Evolutionary conservation across 2,797 vertebrate species (phyloP), one percentile per base, ranked within the genome.

Genomic region (Momotus momota): DNA sequence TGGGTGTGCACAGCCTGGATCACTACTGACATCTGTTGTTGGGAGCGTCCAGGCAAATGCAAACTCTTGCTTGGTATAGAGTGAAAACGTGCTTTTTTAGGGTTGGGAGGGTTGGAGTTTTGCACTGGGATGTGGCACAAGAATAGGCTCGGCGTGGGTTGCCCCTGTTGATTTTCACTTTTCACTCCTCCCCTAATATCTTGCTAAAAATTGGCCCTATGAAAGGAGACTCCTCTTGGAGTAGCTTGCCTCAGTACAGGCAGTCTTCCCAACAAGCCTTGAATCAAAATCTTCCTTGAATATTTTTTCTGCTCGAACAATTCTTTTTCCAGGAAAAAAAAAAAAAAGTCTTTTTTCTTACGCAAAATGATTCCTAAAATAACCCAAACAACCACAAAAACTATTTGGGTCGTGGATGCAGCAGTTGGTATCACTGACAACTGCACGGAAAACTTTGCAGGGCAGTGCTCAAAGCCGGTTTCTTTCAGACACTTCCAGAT

Each of bases 11-110:
- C 84, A 26, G 72, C 79, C 85, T 45, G 89, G 66, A 52, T 83
- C 79, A 0, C 93, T 96, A 9, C 90, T 94, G 95, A 77, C 90
- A 61, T 51, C 91, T 94, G 3, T 73, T 81, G 87, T 94, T 90
- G 31, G 88, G 51, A 81, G 58, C 0, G 3, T 1, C 2, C 0
- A 15, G 86, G 71, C 74, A 49, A 57, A 23, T 7, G 48, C 40
- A 13, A 9, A 18, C 43, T 35, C 33, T 41, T 64, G 64, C 46
- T 58, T 58, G n/a, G 21, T 17, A 5, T 0, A 29, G 29, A 62
- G 66, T 1, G 46, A 43, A 31, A 84, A 58, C 0, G 0, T 10
- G 49, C 3, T 7, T 12, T 33, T 27, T 19, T 11, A 22, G 51
- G 13, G 9, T 43, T 65, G 29, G 35, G 49, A 55, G 29, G 14